Conservation (phyloP, 2,113 vertebrate species). For the Gymnobelideus leadbeateri region DNA sequence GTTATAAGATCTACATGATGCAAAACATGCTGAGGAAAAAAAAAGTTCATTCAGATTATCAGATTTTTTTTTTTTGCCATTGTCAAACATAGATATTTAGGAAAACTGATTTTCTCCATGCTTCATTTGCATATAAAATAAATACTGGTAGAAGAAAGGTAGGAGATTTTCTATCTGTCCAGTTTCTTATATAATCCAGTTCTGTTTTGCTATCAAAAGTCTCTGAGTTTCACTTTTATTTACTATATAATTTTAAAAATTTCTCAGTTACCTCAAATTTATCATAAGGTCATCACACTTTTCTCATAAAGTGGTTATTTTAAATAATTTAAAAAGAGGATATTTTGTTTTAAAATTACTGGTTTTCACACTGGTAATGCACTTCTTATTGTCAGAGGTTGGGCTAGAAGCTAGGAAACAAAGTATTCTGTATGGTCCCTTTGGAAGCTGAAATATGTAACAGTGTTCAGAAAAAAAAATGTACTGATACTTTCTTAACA, state of each 20-base stretch:
- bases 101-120: conserved; percentile 33
- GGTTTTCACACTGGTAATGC: conserved; percentile 28
- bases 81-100: conserved; percentile 49
- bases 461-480: conserved; percentile 2
- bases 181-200: background rate
- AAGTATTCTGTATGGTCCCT: conserved; percentile 28
- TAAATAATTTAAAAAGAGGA: conserved; percentile 25
- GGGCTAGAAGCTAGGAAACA: conserved; percentile 52
- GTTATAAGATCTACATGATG: background rate
- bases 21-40: conserved; percentile 43
- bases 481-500: conserved; percentile 72
- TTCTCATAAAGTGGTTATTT: conserved; percentile 24
- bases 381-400: conserved; percentile 9
- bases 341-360: conserved; percentile 30
- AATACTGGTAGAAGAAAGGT: background rate
- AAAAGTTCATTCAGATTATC: conserved; percentile 25
- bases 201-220: background rate
- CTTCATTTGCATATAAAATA: conserved; percentile 37
- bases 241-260: background rate
- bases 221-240: conserved; percentile 37
- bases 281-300: background rate
- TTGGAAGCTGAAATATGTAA: conserved; percentile 55
- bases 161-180: background rate
- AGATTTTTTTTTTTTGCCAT: conserved; percentile 41
- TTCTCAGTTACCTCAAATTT: conserved; percentile 13